A percentile compares a stretch with the other conserved stretches of the same genome.
These are phyloP conservation scores for Machimus rusticus DNA, from an alignment of 2,888 invertebrate genomes.

Conservation along the genomic window DNA sequence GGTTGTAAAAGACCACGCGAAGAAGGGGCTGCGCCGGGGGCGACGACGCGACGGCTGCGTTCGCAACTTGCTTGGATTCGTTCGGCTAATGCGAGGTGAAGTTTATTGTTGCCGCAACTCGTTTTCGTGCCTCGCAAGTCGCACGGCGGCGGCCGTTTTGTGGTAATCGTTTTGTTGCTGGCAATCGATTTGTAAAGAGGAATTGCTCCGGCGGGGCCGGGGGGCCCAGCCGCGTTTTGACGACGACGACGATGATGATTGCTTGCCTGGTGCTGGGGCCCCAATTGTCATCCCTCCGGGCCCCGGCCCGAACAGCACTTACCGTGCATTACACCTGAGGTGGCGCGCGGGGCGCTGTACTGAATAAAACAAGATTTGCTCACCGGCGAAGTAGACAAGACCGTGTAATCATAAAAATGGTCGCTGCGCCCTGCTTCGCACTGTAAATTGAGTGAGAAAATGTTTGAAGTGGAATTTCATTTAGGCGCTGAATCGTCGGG, in stretches of 20 bases:
- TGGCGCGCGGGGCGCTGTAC: not conserved
- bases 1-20: not conserved
- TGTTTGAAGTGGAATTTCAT: slow-evolving; percentile 30
- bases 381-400: slow-evolving; percentile 23
- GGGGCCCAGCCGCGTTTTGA: not conserved
- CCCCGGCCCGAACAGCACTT: not conserved
- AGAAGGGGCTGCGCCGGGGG: not conserved
- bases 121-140: slow-evolving; percentile 30
- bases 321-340: not conserved
- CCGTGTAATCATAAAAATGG: not conserved
- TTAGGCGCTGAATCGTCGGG: not conserved
- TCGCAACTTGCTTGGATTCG: not conserved
- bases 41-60: not conserved
- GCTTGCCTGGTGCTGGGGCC: not conserved
- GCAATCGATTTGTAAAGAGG: slow-evolving; percentile 38
- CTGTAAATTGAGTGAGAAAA: slow-evolving; percentile 39
- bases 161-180: slow-evolving; percentile 27
- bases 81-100: slow-evolving; percentile 26
- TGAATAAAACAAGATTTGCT: slow-evolving; percentile 29
- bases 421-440: slow-evolving; percentile 13
- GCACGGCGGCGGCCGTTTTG: not conserved
- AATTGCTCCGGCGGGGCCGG: not conserved
- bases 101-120: slow-evolving; percentile 38
- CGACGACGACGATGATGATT: not conserved
- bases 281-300: not conserved